Percentiles rank a stretch among this genome's conserved stretches.
Conservation (phyloP, 2,113 vertebrate genomes). For the Rhagologus leucostigma region DNA sequence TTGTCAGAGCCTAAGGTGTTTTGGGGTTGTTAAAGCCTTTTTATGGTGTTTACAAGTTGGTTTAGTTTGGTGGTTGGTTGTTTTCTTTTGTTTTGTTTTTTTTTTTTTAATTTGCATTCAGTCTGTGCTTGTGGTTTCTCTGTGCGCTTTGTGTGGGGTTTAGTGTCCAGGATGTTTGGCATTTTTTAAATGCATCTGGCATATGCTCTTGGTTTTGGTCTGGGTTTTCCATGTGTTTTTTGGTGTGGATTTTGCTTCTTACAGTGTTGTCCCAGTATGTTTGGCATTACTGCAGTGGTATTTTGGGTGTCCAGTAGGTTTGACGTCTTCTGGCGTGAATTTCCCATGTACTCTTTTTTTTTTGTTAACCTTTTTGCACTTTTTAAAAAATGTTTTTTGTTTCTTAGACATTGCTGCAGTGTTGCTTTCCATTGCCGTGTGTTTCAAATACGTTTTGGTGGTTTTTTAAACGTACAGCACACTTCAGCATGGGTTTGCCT, state of each 20-base stretch:
- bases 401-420: neutral
- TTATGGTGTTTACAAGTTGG: neutral
- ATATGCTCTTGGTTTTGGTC: neutral
- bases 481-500: neutral
- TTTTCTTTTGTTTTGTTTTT: neutral
- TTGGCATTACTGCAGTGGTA: neutral
- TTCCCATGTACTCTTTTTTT: neutral
- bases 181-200: neutral
- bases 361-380: neutral
- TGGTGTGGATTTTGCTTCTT: neutral
- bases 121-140: neutral
- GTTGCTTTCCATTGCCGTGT: neutral
- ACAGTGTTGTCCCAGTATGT: neutral
- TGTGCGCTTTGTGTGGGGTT: fast-evolving
- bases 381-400: neutral
- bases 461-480: neutral
- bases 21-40: neutral
- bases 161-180: neutral
- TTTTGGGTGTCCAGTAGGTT: neutral
- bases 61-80: neutral
- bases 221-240: neutral
- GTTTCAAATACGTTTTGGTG: neutral
- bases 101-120: neutral
- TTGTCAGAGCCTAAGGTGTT: neutral
- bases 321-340: neutral